Base-by-base conservation (phyloP, 2,797 vertebrate genomes). In the Selene dorsalis region DNA sequence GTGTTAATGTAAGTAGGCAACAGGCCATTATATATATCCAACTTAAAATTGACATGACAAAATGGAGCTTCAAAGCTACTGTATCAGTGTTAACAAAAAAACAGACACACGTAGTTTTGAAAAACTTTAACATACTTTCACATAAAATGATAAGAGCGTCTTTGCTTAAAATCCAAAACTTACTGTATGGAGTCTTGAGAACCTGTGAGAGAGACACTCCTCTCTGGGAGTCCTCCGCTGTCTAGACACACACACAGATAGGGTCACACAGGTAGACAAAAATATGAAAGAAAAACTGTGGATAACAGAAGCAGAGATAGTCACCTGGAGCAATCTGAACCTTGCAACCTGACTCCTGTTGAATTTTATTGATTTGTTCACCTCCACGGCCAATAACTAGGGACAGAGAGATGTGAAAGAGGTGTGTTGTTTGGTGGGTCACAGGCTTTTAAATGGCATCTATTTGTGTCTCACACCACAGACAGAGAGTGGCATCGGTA, bases 361-460 rank as follows among this genome's bases (percentile, higher is more conserved):
- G 96, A 83, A 94, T 97, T 90, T 97, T 97, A 88, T 96, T 97
- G 81, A 97, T 97, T 87, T 97, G 96, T 61, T 97, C 96, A 3
- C 96, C 96, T 20, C 96, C 96, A 16, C 96, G 94, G 59, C 96
- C 96, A 52, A 97, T 97, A 69, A 97, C 96, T 97, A 32, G 2
- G 16, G 59, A 70, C 5, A 73, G 50, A 80, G n/a, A 80, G 41
- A 86, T 4, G 32, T 71, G 28, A 59, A 35, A 35, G 14, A 1
- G 17, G 63, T n/a, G 52, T 22, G 30, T 28, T 60, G 39, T 30
- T 16, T 61, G 69, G 8, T 16, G 10, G 16, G 22, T 52, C 26
- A 66, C 56, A 39, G 7, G 63, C 2, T 16, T 41, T 66, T 13
- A 0, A 47, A 48, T n/a, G 22, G 17, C 3, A 63, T 45, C 39